Conservation (phyloP, 2,888 invertebrate species). For the Caenorhabditis zanzibari region DNA sequence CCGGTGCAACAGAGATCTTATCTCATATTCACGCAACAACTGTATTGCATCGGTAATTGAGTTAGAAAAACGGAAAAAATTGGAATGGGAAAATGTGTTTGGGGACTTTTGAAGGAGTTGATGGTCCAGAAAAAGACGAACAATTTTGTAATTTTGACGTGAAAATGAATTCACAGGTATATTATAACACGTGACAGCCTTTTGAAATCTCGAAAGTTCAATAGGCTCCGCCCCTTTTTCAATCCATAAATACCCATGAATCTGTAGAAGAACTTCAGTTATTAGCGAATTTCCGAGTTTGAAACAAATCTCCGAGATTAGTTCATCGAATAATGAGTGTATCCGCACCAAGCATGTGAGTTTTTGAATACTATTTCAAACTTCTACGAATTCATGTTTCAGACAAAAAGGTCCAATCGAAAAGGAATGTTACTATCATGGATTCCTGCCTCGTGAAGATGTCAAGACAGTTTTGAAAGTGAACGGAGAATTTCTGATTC, state of each 20-base stretch:
- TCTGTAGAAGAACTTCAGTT: background rate
- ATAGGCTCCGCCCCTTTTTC: too few species aligned
- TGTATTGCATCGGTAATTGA: constrained; percentile 22
- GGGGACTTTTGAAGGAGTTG: background rate
- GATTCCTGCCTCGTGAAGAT: constrained; percentile 76
- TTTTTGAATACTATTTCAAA: too few species aligned
- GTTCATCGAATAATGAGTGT: constrained; percentile 2
- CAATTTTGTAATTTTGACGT: background rate
- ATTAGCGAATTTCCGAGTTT: background rate
- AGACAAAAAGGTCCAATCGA: constrained; percentile 17
- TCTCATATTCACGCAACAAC: constrained; percentile 29
- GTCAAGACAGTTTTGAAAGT: constrained; percentile 67
- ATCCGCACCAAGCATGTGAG: background rate
- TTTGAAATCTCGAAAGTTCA: background rate
- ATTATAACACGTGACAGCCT: too few species aligned
- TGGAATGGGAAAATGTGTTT: background rate
- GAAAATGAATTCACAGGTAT: too few species aligned
- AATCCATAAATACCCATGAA: too few species aligned
- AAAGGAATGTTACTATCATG: constrained; percentile 67
- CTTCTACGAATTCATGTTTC: too few species aligned
- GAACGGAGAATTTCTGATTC: constrained; percentile 73
- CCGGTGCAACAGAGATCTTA: constrained; percentile 24
- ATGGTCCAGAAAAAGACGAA: background rate
- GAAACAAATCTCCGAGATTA: background rate
- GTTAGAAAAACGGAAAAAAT: background rate